Evolutionary conservation across 35 echinoderm and acorn worm genomes (phyloP), one percentile per base, ranked within the genome.

Genomic region (Amphiura filiformis): DNA sequence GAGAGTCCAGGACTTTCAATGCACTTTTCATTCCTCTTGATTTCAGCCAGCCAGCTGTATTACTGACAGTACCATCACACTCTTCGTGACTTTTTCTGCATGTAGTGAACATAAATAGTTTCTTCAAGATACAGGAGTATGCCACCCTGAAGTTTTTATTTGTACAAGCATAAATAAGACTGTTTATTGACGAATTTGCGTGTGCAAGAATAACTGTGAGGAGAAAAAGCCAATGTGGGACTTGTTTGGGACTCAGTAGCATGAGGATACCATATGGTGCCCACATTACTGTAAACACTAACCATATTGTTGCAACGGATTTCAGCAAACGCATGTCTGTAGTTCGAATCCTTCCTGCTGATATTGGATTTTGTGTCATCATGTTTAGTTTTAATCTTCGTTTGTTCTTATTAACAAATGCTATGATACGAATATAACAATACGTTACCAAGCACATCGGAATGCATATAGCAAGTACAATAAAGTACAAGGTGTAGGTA

Each of bases 211-310:
- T 84, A 31, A 89, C 91, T 1, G 91, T 81, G 18, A 90, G 41
- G 35, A 93, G 84, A 42, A 87, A 92, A 38, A 93, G 31, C 20
- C 78, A 56, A 9, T 57, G 34, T 9, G 94, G 80, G 81, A 82
- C 89, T n/a, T 56, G 37, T 30, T 90, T 20, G 26, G 56, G 65
- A 75, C 92, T 90, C 3, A 93, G 39, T 42, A 97, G 83, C 37
- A 93, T 84, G 11, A 89, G 75, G 26, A 90, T 56, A 3, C 87
- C 84, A 37, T 93, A 97, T 0, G 94, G 94, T 15, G 87, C 41
- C 94, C 94, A 97, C 94, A 97, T 97, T 17, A 92, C 37, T 5
- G 79, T 75, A 76, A 97, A 97, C 20, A 93, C 88, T 15, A 97
- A 30, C 76, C 92, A 80, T 18, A 93, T 89, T 0, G 82, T 90